Conservation (phyloP, 2,113 vertebrate genomes). For the Corapipo altera region DNA sequence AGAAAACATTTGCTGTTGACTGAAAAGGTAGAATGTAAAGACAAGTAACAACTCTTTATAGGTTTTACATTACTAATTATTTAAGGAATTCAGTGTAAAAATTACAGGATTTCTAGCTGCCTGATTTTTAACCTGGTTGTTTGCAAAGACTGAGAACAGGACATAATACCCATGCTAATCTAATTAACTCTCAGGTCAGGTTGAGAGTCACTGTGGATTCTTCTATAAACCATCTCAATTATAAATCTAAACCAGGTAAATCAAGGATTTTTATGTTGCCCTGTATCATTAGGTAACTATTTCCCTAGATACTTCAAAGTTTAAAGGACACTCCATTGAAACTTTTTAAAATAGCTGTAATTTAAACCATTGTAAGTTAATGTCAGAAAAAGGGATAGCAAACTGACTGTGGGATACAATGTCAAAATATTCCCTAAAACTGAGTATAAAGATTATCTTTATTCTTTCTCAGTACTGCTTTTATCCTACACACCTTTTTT, state of each 20-base stretch:
- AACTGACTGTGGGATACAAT: not conserved
- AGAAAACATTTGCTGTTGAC: not conserved
- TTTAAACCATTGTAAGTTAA: not conserved
- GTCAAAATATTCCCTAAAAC: not conserved
- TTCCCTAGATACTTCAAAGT: slow-evolving; percentile 18
- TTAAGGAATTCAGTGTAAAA: not conserved
- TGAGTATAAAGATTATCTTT: not conserved
- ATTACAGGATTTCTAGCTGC: not conserved
- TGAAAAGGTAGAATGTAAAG: not conserved
- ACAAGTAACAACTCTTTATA: not conserved
- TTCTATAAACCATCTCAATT: slow-evolving; percentile 56
- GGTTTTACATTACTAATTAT: not conserved
- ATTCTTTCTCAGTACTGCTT: not conserved
- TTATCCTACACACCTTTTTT: not conserved
- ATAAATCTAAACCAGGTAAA: slow-evolving; percentile 62
- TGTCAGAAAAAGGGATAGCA: not conserved
- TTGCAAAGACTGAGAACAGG: slow-evolving; percentile 3
- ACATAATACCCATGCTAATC: slow-evolving; percentile 14
- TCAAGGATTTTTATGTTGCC: slow-evolving; percentile 42
- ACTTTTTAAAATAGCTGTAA: not conserved
- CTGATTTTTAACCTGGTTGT: not conserved
- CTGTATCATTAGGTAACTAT: slow-evolving; percentile 46
- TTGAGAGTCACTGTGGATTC: slow-evolving; percentile 44
- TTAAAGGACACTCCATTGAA: not conserved
- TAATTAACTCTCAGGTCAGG: slow-evolving; percentile 70